A percentile compares a stretch with the other conserved stretches of the same genome.
These are phyloP conservation scores for Tinamus guttatus DNA, from an alignment of 2,113 vertebrate species.

Conservation along the genomic window DNA sequence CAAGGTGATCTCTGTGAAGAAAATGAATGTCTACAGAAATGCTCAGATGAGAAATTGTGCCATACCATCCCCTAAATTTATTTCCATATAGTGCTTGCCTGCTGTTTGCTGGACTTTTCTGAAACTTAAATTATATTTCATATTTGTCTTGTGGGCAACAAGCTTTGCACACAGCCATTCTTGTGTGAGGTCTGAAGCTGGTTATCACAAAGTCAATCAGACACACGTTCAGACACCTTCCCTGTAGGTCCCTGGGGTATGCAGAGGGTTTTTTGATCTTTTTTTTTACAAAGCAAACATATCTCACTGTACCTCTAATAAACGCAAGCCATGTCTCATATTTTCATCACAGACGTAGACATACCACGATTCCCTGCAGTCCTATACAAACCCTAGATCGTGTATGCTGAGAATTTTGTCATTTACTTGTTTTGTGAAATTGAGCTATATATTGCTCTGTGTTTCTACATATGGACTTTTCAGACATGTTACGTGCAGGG, in stretches of 20 bases:
- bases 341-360: neutral
- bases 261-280: neutral
- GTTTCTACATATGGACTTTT: neutral
- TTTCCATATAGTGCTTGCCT: neutral
- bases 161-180: neutral
- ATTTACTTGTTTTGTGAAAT: neutral
- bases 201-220: neutral
- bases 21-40: neutral
- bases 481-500: neutral
- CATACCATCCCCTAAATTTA: neutral
- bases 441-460: neutral
- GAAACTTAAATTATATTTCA: neutral
- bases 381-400: neutral
- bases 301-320: neutral
- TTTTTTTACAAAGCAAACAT: slow-evolving; percentile 21
- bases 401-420: neutral
- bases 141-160: neutral
- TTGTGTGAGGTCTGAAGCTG: slow-evolving; percentile 7
- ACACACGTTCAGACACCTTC: neutral
- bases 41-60: neutral
- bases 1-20: neutral
- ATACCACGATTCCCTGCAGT: neutral
- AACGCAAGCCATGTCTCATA: neutral
- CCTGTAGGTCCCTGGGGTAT: neutral
- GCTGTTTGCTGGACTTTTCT: neutral